Evolutionary conservation across 2,888 invertebrate species (phyloP).

Genomic region (Luffia ferchaultella): DNA sequence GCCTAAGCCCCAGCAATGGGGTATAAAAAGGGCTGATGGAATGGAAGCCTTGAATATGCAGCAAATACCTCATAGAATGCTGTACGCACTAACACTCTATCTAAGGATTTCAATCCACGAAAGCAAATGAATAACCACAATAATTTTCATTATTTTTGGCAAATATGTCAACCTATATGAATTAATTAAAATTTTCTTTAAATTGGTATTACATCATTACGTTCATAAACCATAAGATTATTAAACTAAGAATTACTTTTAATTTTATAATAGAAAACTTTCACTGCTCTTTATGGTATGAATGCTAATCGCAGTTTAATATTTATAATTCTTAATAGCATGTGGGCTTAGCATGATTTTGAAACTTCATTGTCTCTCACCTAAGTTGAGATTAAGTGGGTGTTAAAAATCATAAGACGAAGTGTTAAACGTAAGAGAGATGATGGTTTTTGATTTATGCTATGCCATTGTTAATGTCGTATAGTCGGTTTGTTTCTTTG

Average conservation of each 20-base stretch:
- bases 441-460: slow-evolving; percentile 56
- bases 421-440: slow-evolving; percentile 49
- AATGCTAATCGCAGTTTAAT: background rate
- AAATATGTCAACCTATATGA: no score
- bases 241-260: background rate
- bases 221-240: no score
- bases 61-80: no score
- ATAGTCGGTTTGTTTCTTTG: slow-evolving; percentile 40
- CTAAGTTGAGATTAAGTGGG: slow-evolving; percentile 44
- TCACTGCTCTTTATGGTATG: background rate
- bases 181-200: no score
- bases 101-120: no score
- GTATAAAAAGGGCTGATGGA: no score
- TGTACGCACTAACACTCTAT: no score
- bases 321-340: background rate
- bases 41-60: no score
- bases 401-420: slow-evolving; percentile 59
- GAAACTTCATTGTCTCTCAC: slow-evolving; percentile 25
- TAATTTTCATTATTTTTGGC: no score
- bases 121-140: no score
- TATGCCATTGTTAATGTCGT: slow-evolving; percentile 44
- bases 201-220: no score
- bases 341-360: slow-evolving; percentile 14
- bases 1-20: no score
- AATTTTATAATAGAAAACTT: background rate